A percentile compares a stretch with the other conserved stretches of the same genome.
phyloP scores from a whole-genome alignment of 1,140 invertebrate species.

The Drosophila tristis region DNA sequence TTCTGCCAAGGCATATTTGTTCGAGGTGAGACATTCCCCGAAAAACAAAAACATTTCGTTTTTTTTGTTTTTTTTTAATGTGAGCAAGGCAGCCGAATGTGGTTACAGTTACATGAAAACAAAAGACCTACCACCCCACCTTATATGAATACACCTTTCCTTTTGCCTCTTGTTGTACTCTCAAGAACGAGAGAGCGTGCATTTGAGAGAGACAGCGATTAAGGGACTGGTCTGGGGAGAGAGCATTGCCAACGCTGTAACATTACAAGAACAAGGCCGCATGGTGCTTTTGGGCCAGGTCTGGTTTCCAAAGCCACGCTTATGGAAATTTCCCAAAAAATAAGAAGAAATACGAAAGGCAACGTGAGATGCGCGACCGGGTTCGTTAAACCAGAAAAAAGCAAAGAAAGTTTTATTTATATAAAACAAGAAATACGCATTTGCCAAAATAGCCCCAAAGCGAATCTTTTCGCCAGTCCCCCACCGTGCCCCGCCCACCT shows the following conservation, averaged over 20 bases:
- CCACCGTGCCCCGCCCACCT: not conserved
- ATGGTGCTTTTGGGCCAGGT: constrained; percentile 7
- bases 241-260: constrained; percentile 42
- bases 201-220: constrained; percentile 26
- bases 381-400: constrained; percentile 65
- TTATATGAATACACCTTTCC: too few species aligned
- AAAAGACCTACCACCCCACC: too few species aligned
- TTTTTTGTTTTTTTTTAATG: too few species aligned
- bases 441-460: constrained; percentile 62
- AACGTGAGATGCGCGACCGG: constrained; percentile 1
- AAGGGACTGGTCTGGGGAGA: not conserved
- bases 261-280: constrained; percentile 64
- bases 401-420: constrained; percentile 55
- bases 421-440: constrained; percentile 52
- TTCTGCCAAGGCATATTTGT: too few species aligned
- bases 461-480: constrained; percentile 43
- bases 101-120: too few species aligned
- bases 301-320: constrained; percentile 55
- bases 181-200: constrained; percentile 1
- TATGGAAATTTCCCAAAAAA: constrained; percentile 59
- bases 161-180: too few species aligned
- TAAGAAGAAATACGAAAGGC: constrained; percentile 4
- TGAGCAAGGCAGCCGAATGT: too few species aligned
- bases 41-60: too few species aligned
- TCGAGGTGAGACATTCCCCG: too few species aligned